Evolutionary conservation across 2,797 vertebrate genomes (phyloP).

Genomic region (Pipistrellus nathusii): DNA sequence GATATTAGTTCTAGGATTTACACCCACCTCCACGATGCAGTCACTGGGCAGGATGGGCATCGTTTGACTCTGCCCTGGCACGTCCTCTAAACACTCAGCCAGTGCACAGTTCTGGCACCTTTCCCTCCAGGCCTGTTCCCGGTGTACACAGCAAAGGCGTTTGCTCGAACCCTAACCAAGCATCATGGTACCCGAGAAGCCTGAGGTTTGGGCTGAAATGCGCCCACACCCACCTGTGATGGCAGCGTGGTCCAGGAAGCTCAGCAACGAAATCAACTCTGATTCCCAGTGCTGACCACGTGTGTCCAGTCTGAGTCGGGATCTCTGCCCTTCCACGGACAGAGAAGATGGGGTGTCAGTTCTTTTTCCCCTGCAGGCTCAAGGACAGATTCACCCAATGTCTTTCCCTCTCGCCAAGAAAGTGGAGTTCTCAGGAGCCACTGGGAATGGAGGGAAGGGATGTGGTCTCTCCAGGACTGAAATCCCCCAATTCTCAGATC

Average conservation of each 20-base stretch:
- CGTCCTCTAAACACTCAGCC: background rate
- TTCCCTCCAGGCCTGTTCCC: background rate
- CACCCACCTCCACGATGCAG: background rate
- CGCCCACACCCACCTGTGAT: background rate
- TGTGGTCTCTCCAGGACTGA: background rate
- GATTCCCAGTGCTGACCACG: fast-evolving
- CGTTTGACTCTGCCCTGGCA: background rate
- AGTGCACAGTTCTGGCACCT: fast-evolving
- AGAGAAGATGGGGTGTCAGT: fast-evolving
- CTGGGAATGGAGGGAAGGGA: background rate
- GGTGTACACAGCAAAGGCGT: background rate
- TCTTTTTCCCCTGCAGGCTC: background rate
- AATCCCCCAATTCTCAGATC: background rate
- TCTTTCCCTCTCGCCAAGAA: background rate
- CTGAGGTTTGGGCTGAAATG: background rate
- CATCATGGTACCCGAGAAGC: background rate
- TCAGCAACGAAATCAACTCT: fast-evolving
- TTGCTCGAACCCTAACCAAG: background rate
- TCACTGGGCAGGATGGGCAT: background rate
- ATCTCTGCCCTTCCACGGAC: background rate
- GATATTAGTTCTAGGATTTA: background rate
- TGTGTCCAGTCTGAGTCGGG: fast-evolving
- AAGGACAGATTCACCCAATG: background rate
- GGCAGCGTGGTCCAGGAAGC: background rate
- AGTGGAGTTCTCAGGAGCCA: background rate